phyloP scores from a whole-genome alignment of 2,888 invertebrate genomes.

The Leptinotarsa juncta region DNA sequence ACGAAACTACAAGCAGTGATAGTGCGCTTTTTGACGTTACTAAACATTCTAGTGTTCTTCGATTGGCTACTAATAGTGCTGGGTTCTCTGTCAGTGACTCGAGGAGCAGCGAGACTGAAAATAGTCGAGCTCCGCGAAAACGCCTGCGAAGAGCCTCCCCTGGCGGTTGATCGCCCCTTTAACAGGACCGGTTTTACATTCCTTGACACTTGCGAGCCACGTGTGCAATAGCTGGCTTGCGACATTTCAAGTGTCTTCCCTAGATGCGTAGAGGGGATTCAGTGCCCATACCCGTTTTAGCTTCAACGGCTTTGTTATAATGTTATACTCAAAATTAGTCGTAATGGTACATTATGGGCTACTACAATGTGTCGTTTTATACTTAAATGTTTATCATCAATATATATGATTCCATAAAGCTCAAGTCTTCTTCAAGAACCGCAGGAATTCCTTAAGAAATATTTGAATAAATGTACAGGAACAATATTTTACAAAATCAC shows the following conservation, averaged over 20 bases:
- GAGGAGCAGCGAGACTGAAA: constrained; percentile 44
- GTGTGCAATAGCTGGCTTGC: constrained; percentile 56
- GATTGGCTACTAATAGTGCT: constrained; percentile 60
- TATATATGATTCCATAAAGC: constrained; percentile 27
- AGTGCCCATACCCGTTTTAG: constrained; percentile 42
- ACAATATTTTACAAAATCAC: not conserved
- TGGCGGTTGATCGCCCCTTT: constrained; percentile 55
- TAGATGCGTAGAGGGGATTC: constrained; percentile 49
- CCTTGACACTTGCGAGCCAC: constrained; percentile 59
- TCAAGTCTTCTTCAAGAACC: not conserved
- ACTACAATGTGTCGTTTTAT: constrained; percentile 48
- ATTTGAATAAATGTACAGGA: not conserved
- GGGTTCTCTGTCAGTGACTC: constrained; percentile 53
- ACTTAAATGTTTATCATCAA: constrained; percentile 32
- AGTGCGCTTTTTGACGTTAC: constrained; percentile 55
- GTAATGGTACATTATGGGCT: constrained; percentile 39
- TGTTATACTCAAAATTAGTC: constrained; percentile 44
- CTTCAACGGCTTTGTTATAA: constrained; percentile 53
- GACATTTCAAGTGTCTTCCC: constrained; percentile 63
- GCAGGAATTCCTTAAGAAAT: not conserved
- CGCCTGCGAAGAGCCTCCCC: constrained; percentile 43
- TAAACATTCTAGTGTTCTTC: constrained; percentile 61
- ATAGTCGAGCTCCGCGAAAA: constrained; percentile 14
- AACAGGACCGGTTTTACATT: constrained; percentile 59
- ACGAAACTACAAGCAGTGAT: constrained; percentile 43